Percentiles rank a stretch among this genome's conserved stretches.
Conservation (phyloP, 1,140 invertebrate genomes). For the Cheumatopsyche charites region DNA sequence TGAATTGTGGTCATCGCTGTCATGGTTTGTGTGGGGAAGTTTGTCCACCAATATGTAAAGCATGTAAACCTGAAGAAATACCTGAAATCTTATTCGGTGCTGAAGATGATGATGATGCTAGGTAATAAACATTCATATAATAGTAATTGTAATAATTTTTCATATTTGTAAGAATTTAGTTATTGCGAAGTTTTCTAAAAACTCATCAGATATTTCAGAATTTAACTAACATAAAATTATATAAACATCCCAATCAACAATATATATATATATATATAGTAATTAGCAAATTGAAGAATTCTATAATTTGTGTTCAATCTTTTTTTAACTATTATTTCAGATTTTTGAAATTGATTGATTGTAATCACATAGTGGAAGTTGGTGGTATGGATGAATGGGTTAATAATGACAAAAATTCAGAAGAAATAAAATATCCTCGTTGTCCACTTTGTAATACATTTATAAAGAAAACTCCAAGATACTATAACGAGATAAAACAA, state of each 20-base stretch:
- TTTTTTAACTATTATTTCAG: too few relatives aligned
- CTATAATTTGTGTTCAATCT: too few relatives aligned
- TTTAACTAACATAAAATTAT: too few relatives aligned
- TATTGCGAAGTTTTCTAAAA: too few relatives aligned
- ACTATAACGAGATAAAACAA: constrained; percentile 51
- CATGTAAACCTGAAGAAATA: constrained; percentile 59
- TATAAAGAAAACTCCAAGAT: constrained; percentile 36
- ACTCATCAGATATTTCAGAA: too few relatives aligned
- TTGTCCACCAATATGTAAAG: constrained; percentile 57
- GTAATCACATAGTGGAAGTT: constrained; percentile 35
- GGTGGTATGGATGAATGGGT: constrained; percentile 35
- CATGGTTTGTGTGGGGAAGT: constrained; percentile 68
- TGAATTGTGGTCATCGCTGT: constrained; percentile 63
- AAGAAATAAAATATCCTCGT: constrained; percentile 6
- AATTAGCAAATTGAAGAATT: too few relatives aligned
- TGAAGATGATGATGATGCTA: constrained; percentile 61
- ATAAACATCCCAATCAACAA: too few relatives aligned
- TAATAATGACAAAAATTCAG: not conserved
- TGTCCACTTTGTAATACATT: constrained; percentile 40
- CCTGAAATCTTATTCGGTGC: constrained; percentile 59
- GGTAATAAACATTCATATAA: constrained; percentile 53
- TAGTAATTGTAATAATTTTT: not conserved
- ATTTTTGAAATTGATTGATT: constrained; percentile 38
- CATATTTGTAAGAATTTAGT: not conserved
- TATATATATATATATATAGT: too few relatives aligned